Base-by-base conservation (phyloP, 1,140 invertebrate species). In the Nymphalis io region DNA sequence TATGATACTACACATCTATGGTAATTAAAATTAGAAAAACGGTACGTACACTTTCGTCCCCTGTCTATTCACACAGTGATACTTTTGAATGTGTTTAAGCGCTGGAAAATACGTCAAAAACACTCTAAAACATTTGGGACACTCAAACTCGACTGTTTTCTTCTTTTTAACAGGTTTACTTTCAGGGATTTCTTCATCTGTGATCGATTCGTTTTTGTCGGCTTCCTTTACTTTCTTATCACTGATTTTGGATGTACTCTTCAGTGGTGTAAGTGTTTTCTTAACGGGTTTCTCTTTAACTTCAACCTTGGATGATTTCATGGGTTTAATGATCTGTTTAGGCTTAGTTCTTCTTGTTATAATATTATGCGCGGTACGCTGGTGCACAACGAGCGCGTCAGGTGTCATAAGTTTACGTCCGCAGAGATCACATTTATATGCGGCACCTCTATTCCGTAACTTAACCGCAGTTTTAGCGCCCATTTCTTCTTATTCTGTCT, bases 11-110 rank as follows among this genome's bases (percentile, higher is more conserved):
- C 13, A 40, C 2, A 46, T 46, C 44, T 46, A 46, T 46, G 44
- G n/a, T 18, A 46, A 46, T 1, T 3, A 46, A 48, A 20, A n/a
- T n/a, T n/a, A n/a, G n/a, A 18, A 8, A 16, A 27, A 21, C 33
- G 16, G 2, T 72, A 85, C 84, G 82, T 70, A 87, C 84, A 84
- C 78, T 76, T 78, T 75, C 6, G 74, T 53, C 10, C 74, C 76
- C 20, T 79, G 62, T 13, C 23, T 64, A 33, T 83, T 72, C 1
- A 79, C 63, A 64, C 78, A 79, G 58, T 87, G 84, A 61, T 65
- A 71, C 20, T 80, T 87, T 48, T 87, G 82, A 71, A 88, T 87
- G 27, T 89, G 87, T 71, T 73, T 84, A 18, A 66, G 75, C 0
- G 85, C 81, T 13, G 75, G 71, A n/a, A 82, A 81, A 42, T 83